Base-by-base conservation (phyloP, 2,888 invertebrate species). In the Tenthredo mesomela region DNA sequence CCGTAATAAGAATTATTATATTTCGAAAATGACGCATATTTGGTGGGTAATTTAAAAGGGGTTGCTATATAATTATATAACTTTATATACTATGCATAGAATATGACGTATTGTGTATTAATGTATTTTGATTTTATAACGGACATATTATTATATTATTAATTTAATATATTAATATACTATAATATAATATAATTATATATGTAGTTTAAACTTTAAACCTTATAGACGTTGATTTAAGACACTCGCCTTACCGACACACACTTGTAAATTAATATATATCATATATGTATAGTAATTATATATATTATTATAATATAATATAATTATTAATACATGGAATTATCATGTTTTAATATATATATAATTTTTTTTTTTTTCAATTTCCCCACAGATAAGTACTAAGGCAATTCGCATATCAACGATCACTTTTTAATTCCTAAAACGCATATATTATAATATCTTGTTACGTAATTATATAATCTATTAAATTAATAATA, bases 341-440 rank as follows among this genome's bases (percentile, higher is more conserved):
- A 40, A 80, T 80, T n/a, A 80, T 80, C 61, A 15, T 37, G 58
- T 80, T 80, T 61, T 33, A 80, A 80, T 61, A 18, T 65, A 29
- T n/a, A n/a, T n/a, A n/a, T n/a, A n/a, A n/a, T n/a, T n/a, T n/a
- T n/a, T n/a, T n/a, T n/a, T 5, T 80, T n/a, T 4, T 58, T 78
- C 40, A 15, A 25, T 29, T 82, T 40, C 18, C 75, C 37, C 29
- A 43, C 29, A 78, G 33, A 77, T 61, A 67, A 65, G 58, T 84
- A 84, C 84, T 84, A 84, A 84, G 84, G 84, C 84, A 84, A 84
- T 77, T 84, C 65, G 77, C 84, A 67, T 84, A 47, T 84, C 29
- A 47, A 65, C 82, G 82, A 82, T 82, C 70, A 82, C 80, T 80
- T 80, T 61, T 82, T 67, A 67, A 47, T 47, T 82, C 47, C 29